phyloP scores from a whole-genome alignment of 2,797 vertebrate species.

The Helicolenus hilgendorfi region DNA sequence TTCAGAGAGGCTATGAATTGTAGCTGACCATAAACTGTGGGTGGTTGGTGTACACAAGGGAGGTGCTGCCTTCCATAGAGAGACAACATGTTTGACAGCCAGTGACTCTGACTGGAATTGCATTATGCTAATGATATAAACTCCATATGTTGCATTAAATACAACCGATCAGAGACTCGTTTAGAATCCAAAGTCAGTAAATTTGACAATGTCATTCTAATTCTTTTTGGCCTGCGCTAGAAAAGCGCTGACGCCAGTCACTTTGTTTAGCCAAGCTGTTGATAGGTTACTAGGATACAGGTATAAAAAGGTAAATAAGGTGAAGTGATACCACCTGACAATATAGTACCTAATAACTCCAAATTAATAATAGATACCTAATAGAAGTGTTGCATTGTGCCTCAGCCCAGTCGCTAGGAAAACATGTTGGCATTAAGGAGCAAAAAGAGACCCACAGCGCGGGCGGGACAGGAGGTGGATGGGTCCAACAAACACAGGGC shows the following conservation, averaged over 20 bases:
- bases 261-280: not conserved
- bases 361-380: not conserved
- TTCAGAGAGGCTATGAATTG: constrained; percentile 37
- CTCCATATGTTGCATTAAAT: not conserved
- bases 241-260: not conserved
- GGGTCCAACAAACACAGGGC: too few species aligned
- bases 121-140: not conserved
- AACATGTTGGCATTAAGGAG: too few species aligned
- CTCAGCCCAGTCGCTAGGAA: not conserved
- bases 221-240: not conserved
- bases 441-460: too few species aligned
- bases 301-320: not conserved
- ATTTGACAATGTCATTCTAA: not conserved
- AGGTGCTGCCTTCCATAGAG: not conserved
- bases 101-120: not conserved
- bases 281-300: not conserved
- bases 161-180: not conserved
- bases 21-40: constrained; percentile 25
- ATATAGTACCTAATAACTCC: not conserved
- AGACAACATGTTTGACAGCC: not conserved
- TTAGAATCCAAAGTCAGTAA: constrained; percentile 10
- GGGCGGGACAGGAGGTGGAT: too few species aligned
- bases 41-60: constrained; percentile 9
- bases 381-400: not conserved
- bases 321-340: not conserved